phyloP scores from a whole-genome alignment of 1,140 invertebrate genomes.

The Aphidius gifuensis region DNA sequence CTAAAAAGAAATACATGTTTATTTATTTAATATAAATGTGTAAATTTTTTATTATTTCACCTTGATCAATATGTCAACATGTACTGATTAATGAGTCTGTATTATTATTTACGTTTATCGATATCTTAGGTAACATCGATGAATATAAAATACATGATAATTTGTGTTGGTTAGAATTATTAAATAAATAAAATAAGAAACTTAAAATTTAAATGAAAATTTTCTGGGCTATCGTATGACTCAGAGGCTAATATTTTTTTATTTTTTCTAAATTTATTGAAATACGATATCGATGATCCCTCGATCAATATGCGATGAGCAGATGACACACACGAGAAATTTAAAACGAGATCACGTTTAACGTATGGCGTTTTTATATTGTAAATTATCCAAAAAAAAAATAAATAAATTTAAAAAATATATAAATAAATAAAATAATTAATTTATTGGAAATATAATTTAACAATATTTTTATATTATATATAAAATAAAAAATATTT shows the following conservation, averaged over 20 bases:
- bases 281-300: slow-evolving; percentile 28
- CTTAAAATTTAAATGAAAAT: no score
- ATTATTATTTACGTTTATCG: slow-evolving; percentile 23
- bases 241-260: slow-evolving; percentile 9
- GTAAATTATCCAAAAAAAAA: slow-evolving; percentile 6
- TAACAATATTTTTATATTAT: no score
- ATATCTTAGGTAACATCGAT: slow-evolving; percentile 2
- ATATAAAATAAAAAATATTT: background rate
- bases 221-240: background rate
- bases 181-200: no score
- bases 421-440: no score
- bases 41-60: slow-evolving; percentile 6
- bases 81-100: slow-evolving; percentile 28
- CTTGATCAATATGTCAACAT: slow-evolving; percentile 18
- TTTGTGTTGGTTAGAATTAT: background rate
- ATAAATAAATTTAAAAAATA: background rate
- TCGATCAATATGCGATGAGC: slow-evolving; percentile 28
- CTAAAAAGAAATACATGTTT: slow-evolving; percentile 9
- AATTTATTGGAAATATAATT: no score
- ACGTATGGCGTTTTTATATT: slow-evolving; percentile 19
- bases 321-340: slow-evolving; percentile 31
- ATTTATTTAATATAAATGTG: slow-evolving; percentile 1
- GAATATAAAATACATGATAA: slow-evolving; percentile 1
- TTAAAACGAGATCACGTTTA: slow-evolving; percentile 24
- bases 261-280: slow-evolving; percentile 13